phyloP scores from a whole-genome alignment of 2,113 vertebrate genomes.

The Hippocampus zosterae region DNA sequence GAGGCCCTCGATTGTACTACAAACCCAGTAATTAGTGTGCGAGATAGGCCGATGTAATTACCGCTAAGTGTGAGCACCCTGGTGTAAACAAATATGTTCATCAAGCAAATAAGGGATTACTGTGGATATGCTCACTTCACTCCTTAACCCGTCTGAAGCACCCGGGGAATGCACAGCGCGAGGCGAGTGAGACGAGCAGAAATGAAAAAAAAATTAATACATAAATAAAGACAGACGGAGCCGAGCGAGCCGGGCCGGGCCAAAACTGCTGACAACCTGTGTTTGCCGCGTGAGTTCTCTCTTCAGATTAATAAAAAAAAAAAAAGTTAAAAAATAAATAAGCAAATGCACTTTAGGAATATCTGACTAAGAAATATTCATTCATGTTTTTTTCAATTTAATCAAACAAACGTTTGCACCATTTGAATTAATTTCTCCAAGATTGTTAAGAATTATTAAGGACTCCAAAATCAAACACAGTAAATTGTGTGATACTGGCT shows the following conservation, averaged over 20 bases:
- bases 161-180: slow-evolving; percentile 54
- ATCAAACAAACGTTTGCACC: background rate
- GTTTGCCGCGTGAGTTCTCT: slow-evolving; percentile 49
- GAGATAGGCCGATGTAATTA: slow-evolving; percentile 67
- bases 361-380: slow-evolving; percentile 48
- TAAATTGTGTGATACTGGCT: background rate
- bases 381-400: slow-evolving; percentile 22
- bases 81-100: slow-evolving; percentile 72
- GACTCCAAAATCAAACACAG: background rate
- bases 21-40: slow-evolving; percentile 64
- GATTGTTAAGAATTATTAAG: background rate
- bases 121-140: slow-evolving; percentile 62
- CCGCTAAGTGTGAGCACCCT: slow-evolving; percentile 59
- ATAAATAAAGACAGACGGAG: background rate
- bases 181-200: slow-evolving; percentile 44
- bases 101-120: slow-evolving; percentile 74
- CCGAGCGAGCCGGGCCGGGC: slow-evolving; percentile 38
- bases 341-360: slow-evolving; percentile 59
- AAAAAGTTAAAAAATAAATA: slow-evolving; percentile 56
- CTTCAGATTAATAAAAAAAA: slow-evolving; percentile 49
- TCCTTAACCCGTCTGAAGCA: slow-evolving; percentile 64
- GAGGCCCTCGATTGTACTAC: slow-evolving; percentile 59
- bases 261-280: slow-evolving; percentile 62
- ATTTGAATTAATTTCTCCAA: background rate
- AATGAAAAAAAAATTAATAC: slow-evolving; percentile 30